Percentiles rank a stretch among this genome's conserved stretches.
Conservation (phyloP, 2,797 vertebrate species). For the Hirundo rustica region DNA sequence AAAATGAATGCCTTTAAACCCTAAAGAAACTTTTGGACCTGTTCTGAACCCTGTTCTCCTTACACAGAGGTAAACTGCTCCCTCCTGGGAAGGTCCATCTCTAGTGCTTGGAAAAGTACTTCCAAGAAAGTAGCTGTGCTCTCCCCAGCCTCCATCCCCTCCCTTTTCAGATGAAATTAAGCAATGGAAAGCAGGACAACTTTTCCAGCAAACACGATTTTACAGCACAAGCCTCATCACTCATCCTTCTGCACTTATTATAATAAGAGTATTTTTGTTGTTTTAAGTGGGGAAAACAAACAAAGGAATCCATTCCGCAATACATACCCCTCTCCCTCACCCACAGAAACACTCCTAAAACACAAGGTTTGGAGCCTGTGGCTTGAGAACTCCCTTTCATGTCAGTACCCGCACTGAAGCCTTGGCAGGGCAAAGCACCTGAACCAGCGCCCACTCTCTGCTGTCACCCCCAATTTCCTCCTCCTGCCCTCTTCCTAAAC, state of each 20-base stretch:
- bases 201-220: conserved; percentile 5
- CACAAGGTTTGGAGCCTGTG: not conserved
- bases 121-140: not conserved
- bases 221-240: not conserved
- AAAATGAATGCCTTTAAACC: not conserved
- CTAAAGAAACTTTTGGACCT: not conserved
- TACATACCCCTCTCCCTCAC: not conserved
- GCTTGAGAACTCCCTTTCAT: not conserved
- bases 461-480: not conserved
- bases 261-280: not conserved
- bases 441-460: not conserved
- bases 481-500: conserved; percentile 8
- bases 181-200: not conserved
- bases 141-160: not conserved
- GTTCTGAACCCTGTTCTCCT: not conserved
- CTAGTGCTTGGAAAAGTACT: not conserved
- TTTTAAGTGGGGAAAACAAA: conserved; percentile 20
- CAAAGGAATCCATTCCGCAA: not conserved
- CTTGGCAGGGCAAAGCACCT: not conserved
- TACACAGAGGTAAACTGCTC: not conserved
- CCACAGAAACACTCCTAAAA: conserved; percentile 12
- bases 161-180: not conserved
- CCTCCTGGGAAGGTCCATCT: not conserved
- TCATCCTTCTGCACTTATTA: not conserved
- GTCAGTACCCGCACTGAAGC: not conserved